Base-by-base conservation (phyloP, 1,140 invertebrate species). In the Dendroctonus ponderosae region DNA sequence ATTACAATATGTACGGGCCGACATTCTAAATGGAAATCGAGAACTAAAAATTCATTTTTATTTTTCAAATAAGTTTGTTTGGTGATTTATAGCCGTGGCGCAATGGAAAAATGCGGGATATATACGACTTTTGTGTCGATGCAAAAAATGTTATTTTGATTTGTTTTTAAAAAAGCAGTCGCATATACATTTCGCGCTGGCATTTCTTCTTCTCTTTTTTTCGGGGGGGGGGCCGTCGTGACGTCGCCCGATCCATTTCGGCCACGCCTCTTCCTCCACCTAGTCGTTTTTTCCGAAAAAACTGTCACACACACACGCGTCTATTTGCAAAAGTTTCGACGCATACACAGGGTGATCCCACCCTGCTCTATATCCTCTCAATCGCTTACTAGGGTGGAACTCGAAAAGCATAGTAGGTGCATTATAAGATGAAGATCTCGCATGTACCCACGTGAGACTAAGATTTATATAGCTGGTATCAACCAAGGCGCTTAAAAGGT, bases 1-100 rank as follows among this genome's bases (percentile, higher is more conserved):
- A 67, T 67, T 67, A 67, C 66, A 67, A 67, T 67, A 67, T 67
- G 66, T 62, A 67, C 66, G 66, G 50, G 42, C 66, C 50, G 50
- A 67, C 66, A 67, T 67, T 67, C 66, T 67, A 67, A 67, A 67
- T 67, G 66, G 66, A 67, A 67, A 67, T 67, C 48, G 66, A 67
- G 66, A 67, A 67, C 59, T 67, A 67, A 67, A 67, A 67, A 67
- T 67, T 67, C 66, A 62, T 61, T 67, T 67, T 67, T 67, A 62
- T 62, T 67, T 67, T 67, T 67, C 51, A 67, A 67, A 67, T 67
- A 67, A 67, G 66, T 67, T 67, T 62, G 66, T 67, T 62, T 61
- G 58, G 66, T 67, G 66, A 67, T 67, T 67, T 67, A 67, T 67
- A 44, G 64, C 56, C 42, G 56, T 49, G 38, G 46, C 11, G 57